These are phyloP conservation scores for Pseudocheirus occidentalis DNA, from an alignment of 2,797 vertebrate species.

Conservation along the genomic window DNA sequence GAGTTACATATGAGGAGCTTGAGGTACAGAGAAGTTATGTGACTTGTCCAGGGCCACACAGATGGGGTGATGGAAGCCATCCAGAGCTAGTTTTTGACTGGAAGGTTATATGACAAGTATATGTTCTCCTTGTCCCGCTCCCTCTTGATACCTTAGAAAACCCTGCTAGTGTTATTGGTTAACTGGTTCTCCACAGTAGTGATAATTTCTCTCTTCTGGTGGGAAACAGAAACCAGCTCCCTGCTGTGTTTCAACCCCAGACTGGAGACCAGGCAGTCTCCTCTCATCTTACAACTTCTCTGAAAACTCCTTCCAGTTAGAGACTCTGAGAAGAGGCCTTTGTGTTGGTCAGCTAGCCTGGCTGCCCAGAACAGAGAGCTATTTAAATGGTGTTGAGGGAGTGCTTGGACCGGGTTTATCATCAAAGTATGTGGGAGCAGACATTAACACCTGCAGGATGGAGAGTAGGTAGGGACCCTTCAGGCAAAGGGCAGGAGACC, in stretches of 20 bases:
- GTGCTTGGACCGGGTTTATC: slow-evolving; percentile 13
- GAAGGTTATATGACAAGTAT: background rate
- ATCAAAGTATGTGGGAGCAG: background rate
- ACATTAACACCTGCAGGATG: background rate
- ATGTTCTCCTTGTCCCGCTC: too few species aligned
- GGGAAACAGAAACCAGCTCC: background rate
- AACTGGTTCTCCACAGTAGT: background rate
- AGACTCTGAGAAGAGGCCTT: slow-evolving; percentile 40
- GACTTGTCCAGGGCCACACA: too few species aligned
- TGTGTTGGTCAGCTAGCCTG: slow-evolving; percentile 31
- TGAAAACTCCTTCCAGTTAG: background rate
- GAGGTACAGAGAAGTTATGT: too few species aligned
- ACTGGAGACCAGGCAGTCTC: background rate
- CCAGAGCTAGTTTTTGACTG: background rate
- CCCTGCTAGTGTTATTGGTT: background rate
- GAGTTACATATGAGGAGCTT: too few species aligned
- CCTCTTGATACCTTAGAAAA: too few species aligned
- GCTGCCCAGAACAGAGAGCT: slow-evolving; percentile 43
- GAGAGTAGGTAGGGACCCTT: background rate
- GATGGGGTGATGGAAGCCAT: background rate
- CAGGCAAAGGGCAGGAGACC: background rate
- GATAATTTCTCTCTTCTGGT: background rate
- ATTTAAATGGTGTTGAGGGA: slow-evolving; percentile 36
- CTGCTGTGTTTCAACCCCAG: background rate
- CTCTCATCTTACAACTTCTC: background rate